Percentiles rank a stretch among this genome's conserved stretches.
Conservation (phyloP, 2,113 vertebrate genomes). For the Okapia johnstoni region DNA sequence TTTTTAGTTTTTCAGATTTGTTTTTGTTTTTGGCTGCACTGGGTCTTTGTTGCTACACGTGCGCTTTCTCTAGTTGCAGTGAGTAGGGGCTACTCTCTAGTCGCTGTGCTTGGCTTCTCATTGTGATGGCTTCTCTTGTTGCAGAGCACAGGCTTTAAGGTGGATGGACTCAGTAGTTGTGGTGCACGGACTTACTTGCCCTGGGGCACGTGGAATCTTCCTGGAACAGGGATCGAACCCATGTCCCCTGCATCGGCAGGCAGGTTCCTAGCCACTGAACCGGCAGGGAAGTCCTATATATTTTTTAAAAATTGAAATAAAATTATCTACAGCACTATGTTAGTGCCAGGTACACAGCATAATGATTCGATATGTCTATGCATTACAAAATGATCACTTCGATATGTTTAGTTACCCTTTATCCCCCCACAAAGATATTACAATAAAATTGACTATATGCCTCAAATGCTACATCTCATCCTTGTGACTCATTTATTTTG, state of each 20-base stretch:
- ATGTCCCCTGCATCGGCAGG: not conserved
- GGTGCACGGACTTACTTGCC: not conserved
- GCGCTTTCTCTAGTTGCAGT: fast-evolving
- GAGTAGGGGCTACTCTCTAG: not conserved
- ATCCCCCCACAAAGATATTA: not conserved
- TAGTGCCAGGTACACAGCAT: not conserved
- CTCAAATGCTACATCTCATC: not conserved
- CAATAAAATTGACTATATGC: not conserved
- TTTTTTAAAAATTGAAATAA: not conserved
- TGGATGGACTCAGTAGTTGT: not conserved
- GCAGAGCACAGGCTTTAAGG: not conserved
- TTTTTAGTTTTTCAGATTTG: not conserved
- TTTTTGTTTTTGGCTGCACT: not conserved
- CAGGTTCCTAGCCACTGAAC: not conserved
- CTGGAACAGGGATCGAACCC: fast-evolving
- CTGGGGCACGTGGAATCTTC: not conserved
- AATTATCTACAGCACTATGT: not conserved
- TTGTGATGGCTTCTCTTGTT: not conserved
- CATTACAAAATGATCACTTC: not conserved
- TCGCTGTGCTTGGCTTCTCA: fast-evolving
- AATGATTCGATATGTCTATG: not conserved
- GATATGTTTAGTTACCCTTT: not conserved
- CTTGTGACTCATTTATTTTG: not conserved
- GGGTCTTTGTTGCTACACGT: not conserved
- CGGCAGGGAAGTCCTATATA: not conserved